phyloP scores from a whole-genome alignment of 37 sponge, comb jelly and placozoan species.

The Geodia barretti region DNA sequence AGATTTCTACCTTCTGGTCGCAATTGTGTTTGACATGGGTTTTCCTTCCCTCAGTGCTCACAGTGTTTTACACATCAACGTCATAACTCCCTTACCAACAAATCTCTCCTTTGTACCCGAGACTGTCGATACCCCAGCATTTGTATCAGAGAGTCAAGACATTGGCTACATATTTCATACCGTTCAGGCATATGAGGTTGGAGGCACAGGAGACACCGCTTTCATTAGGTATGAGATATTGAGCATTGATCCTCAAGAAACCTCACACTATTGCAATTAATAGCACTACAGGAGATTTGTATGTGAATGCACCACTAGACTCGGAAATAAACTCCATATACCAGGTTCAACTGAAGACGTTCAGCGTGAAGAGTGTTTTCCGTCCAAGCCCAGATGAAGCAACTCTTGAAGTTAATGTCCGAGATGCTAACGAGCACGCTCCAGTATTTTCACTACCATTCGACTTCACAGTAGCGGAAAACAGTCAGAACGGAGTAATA shows the following conservation, averaged over 20 bases:
- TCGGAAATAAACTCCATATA: conserved; percentile 42
- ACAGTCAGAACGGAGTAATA: neutral
- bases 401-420: conserved; percentile 29
- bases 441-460: conserved; percentile 62
- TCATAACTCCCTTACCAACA: conserved; percentile 52
- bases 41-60: conserved; percentile 48
- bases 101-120: conserved; percentile 15
- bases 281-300: conserved; percentile 20
- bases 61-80: conserved; percentile 63
- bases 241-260: conserved; percentile 11
- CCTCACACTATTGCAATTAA: conserved; percentile 32
- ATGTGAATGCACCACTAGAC: conserved; percentile 21
- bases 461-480: conserved; percentile 50
- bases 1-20: conserved; percentile 64
- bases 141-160: conserved; percentile 27
- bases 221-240: conserved; percentile 45
- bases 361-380: conserved; percentile 30
- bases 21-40: conserved; percentile 70
- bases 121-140: neutral
- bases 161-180: neutral
- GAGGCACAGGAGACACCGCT: conserved; percentile 19
- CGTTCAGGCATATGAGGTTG: conserved; percentile 52
- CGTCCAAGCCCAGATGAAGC: conserved; percentile 36
- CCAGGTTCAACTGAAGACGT: conserved; percentile 39
- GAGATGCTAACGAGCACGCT: conserved; percentile 47